These are phyloP conservation scores for Rhyzopertha dominica DNA, from an alignment of 1,140 invertebrate species.

Conservation along the genomic window DNA sequence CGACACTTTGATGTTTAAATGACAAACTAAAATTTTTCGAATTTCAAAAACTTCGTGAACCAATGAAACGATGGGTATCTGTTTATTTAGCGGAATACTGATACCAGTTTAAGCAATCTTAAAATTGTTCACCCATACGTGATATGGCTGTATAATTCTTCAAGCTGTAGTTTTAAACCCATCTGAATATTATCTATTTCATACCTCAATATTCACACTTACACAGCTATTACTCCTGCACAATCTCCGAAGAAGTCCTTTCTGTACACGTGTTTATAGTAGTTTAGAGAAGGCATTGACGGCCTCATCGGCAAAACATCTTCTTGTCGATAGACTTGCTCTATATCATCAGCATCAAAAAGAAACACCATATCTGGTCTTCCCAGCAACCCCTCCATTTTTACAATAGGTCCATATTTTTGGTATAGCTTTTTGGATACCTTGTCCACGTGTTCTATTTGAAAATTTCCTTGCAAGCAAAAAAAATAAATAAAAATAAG, in stretches of 20 bases:
- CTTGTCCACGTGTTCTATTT: conserved; percentile 52
- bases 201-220: conserved; percentile 42
- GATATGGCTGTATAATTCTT: too few species aligned
- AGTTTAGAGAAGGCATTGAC: conserved; percentile 78
- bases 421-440: conserved; percentile 66
- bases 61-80: too few species aligned
- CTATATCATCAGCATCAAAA: conserved; percentile 77
- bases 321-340: conserved; percentile 72
- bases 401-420: conserved; percentile 71
- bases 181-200: too few species aligned
- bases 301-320: conserved; percentile 75
- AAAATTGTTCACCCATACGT: too few species aligned
- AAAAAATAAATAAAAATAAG: too few species aligned
- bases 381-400: conserved; percentile 67
- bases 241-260: conserved; percentile 76
- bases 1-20: too few species aligned
- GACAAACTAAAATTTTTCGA: too few species aligned
- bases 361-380: conserved; percentile 76
- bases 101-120: too few species aligned
- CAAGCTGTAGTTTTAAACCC: too few species aligned
- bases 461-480: conserved; percentile 33
- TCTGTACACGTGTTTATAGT: conserved; percentile 72
- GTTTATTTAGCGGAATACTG: too few species aligned
- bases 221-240: conserved; percentile 81
- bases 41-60: too few species aligned